phyloP scores from a whole-genome alignment of 2,888 invertebrate genomes.

The Plutella xylostella region DNA sequence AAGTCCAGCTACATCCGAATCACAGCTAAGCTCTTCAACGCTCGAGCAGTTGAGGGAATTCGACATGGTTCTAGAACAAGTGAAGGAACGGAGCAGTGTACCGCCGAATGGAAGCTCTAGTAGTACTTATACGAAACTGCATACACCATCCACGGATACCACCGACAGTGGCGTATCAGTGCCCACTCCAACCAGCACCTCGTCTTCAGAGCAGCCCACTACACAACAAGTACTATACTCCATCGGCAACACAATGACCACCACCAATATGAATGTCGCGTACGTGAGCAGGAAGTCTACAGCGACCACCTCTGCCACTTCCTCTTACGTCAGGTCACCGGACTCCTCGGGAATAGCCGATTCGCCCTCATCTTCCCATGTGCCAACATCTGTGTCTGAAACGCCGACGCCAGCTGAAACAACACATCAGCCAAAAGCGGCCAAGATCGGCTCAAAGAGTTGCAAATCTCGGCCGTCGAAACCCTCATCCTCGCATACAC shows the following conservation, averaged over 20 bases:
- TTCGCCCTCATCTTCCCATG: conserved; percentile 43
- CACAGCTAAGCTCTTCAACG: conserved; percentile 80
- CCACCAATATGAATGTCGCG: conserved; percentile 49
- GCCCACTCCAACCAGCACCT: conserved; percentile 21
- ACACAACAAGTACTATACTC: conserved; percentile 51
- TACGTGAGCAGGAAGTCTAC: conserved; percentile 54
- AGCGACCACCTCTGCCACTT: conserved; percentile 39
- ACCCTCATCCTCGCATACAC: conserved; percentile 66
- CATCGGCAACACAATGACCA: conserved; percentile 42
- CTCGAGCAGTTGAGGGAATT: conserved; percentile 83
- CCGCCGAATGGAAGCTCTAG: conserved; percentile 48
- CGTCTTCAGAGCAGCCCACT: conserved; percentile 24
- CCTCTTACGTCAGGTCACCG: conserved; percentile 47
- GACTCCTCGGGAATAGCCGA: conserved; percentile 50
- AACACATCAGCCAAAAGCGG: conserved; percentile 31
- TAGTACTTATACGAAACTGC: conserved; percentile 22
- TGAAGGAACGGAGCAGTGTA: conserved; percentile 79
- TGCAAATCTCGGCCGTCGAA: conserved; percentile 69
- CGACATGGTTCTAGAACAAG: conserved; percentile 84
- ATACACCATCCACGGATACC: conserved; percentile 32
- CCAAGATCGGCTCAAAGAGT: conserved; percentile 44
- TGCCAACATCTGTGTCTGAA: conserved; percentile 3
- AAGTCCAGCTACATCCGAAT: conserved; percentile 53
- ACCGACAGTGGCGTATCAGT: conserved; percentile 26
- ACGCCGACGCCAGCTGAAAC: conserved; percentile 18